A percentile compares a stretch with the other conserved stretches of the same genome.
phyloP scores from a whole-genome alignment of 1,140 invertebrate genomes.

The Pantala flavescens region DNA sequence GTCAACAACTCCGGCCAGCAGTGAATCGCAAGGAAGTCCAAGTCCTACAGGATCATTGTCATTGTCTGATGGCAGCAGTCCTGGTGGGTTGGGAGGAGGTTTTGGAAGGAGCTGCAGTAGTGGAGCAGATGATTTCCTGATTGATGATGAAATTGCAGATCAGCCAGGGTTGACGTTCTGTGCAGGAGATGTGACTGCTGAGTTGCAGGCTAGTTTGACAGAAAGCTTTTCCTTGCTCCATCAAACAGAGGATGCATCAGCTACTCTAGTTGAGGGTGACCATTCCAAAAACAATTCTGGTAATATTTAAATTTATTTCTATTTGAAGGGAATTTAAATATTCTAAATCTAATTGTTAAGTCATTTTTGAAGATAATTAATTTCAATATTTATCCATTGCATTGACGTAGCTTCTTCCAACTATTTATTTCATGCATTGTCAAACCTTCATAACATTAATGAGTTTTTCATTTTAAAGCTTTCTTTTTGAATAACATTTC shows the following conservation, averaged over 20 bases:
- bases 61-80: background rate
- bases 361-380: too few relatives aligned
- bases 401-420: too few relatives aligned
- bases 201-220: background rate
- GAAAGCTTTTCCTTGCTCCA: background rate
- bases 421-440: too few relatives aligned
- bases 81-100: background rate
- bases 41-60: background rate
- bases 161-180: constrained; percentile 73
- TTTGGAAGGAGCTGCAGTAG: constrained; percentile 1
- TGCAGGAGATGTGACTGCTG: constrained; percentile 36
- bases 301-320: background rate
- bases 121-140: constrained; percentile 42
- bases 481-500: too few relatives aligned
- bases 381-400: too few relatives aligned
- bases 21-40: background rate
- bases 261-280: background rate
- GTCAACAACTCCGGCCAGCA: background rate
- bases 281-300: background rate
- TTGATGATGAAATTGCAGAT: constrained; percentile 84
- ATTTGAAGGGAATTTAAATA: too few relatives aligned
- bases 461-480: too few relatives aligned
- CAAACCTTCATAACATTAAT: too few relatives aligned
- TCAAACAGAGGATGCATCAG: background rate
- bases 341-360: too few relatives aligned